Evolutionary conservation across 2,888 invertebrate genomes (phyloP), one percentile per base, ranked within the genome.

Genomic region (Glaucopsyche alexis): DNA sequence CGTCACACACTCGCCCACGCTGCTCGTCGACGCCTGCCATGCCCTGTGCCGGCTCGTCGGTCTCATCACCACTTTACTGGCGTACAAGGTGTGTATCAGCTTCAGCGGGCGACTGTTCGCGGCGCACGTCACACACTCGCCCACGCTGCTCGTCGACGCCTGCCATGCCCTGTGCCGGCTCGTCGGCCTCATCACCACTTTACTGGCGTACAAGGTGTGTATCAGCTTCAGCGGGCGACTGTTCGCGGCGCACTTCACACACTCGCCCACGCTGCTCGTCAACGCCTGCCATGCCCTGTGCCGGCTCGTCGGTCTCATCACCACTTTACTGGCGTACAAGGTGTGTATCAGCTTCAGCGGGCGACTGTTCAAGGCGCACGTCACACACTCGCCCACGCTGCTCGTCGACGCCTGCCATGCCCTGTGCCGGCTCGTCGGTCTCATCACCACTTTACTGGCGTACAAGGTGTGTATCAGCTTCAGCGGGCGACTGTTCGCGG

Each of bases 141-240:
- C 99, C 71, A 98, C 98, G 0, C 94, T 99, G 13, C 95, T 98
- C 70, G 96, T 98, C 79, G 98, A 98, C 86, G 96, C 98, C 11
- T 99, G 98, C 91, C 98, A 99, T 89, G 97, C 98, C 94, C 94
- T 99, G 72, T 98, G 98, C 87, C 97, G 99, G 83, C 96, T 98
- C 50, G 95, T 99, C 73, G 97, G 98, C 11, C 94, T 99, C 73
- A 91, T 91, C 74, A 92, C 93, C 14, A 92, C 93, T 0, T 81
- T 92, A 38, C 77, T 92, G 47, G 85, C 92, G 9, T 93, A 87
- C 77, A 92, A 89, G 88, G 93, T 92, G 81, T 50, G 4, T 50
- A 50, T 1, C 6, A 50, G 96, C 81, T 98, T 98, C 90, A 88
- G 96, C 78, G 95, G 96, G 5, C 96, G 98, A 83, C 94, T 99